phyloP scores from a whole-genome alignment of 2,113 vertebrate species.

The Labrus mixtus region DNA sequence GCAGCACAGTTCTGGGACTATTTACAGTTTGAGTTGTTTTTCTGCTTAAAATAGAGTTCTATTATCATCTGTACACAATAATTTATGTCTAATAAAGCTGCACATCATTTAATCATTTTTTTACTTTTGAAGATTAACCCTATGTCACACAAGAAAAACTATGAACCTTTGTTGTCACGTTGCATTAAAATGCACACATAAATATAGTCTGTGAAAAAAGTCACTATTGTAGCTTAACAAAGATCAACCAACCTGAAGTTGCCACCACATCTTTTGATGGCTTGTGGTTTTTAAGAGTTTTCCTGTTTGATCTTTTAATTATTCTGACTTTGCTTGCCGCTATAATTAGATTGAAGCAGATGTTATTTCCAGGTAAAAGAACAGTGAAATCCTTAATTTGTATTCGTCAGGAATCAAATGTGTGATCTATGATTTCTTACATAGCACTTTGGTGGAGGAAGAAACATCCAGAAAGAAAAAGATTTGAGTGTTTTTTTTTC shows the following conservation, averaged over 20 bases:
- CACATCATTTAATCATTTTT: not conserved
- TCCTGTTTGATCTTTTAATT: not conserved
- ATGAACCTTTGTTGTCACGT: not conserved
- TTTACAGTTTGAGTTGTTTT: not conserved
- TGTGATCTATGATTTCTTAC: not conserved
- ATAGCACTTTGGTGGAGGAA: constrained; percentile 10
- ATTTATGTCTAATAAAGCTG: not conserved
- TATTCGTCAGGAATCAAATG: constrained; percentile 12
- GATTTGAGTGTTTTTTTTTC: constrained; percentile 18
- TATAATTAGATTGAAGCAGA: constrained; percentile 12
- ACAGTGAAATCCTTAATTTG: constrained; percentile 18
- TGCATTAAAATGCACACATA: not conserved
- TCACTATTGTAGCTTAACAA: not conserved
- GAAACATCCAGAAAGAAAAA: constrained; percentile 21
- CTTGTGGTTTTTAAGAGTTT: constrained; percentile 11
- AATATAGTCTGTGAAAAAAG: too few species aligned
- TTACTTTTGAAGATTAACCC: not conserved
- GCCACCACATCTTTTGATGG: not conserved
- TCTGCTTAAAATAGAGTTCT: not conserved
- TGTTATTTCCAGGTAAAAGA: constrained; percentile 15
- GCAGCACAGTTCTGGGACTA: not conserved
- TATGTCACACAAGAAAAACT: not conserved
- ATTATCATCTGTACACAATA: not conserved
- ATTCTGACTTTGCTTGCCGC: constrained; percentile 1
- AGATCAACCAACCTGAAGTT: not conserved